phyloP scores from a whole-genome alignment of 2,888 invertebrate genomes.

The Drosophila borborema region DNA sequence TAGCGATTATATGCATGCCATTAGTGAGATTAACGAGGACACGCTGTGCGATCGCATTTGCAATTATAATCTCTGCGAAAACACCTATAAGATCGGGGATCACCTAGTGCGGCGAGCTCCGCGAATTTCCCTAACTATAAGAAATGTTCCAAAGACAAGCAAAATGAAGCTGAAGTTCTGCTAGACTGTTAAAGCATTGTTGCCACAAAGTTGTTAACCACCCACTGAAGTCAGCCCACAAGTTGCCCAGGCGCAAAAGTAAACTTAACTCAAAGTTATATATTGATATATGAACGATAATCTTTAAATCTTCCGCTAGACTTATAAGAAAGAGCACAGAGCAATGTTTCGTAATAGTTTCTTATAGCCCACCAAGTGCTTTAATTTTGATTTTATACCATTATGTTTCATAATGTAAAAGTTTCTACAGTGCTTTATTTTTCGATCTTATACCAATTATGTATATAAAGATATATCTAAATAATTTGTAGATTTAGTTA shows the following conservation, averaged over 20 bases:
- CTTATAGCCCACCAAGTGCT: slow-evolving; percentile 68
- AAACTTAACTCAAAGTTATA: slow-evolving; percentile 17
- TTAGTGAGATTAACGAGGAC: slow-evolving; percentile 90
- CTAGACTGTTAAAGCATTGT: slow-evolving; percentile 54
- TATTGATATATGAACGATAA: slow-evolving; percentile 5
- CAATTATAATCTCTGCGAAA: slow-evolving; percentile 89
- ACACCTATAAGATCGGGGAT: slow-evolving; percentile 86
- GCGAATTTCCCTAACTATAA: slow-evolving; percentile 95
- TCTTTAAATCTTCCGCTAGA: slow-evolving; percentile 68
- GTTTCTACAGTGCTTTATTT: slow-evolving; percentile 71
- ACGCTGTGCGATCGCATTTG: slow-evolving; percentile 87
- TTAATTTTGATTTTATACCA: slow-evolving; percentile 57
- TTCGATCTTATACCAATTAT: slow-evolving; percentile 42
- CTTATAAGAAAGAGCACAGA: slow-evolving; percentile 53
- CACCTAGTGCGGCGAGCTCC: slow-evolving; percentile 90
- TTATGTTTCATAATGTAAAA: slow-evolving; percentile 20
- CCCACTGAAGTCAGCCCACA: slow-evolving; percentile 62
- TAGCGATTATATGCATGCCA: slow-evolving; percentile 93
- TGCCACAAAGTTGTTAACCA: slow-evolving; percentile 6
- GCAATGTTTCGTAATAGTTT: slow-evolving; percentile 26
- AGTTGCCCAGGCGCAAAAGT: slow-evolving; percentile 26
- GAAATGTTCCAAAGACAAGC: slow-evolving; percentile 95
- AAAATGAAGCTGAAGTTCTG: slow-evolving; percentile 89
- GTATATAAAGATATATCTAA: slow-evolving; percentile 24
- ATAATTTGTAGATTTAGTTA: slow-evolving; percentile 56